Evolutionary conservation across 2,797 vertebrate species (phyloP).

Genomic region (Myotis findleyi): DNA sequence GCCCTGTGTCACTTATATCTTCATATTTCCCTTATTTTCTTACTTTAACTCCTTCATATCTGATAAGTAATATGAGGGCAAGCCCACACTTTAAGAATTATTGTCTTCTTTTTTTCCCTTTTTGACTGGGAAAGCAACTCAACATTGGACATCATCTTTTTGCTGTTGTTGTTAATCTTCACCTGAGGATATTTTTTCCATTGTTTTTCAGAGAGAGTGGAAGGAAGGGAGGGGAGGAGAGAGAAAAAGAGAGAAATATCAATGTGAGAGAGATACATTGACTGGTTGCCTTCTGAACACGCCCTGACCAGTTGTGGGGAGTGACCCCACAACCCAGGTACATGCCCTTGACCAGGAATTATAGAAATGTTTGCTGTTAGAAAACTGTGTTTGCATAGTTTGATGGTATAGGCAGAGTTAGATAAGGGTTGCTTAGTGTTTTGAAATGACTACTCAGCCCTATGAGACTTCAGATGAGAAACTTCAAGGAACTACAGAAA

Average conservation of each 20-base stretch:
- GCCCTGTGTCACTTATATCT: not conserved
- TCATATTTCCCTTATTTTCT: not conserved
- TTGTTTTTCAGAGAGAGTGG: too few species aligned
- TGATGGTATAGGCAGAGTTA: not conserved
- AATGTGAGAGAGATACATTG: not conserved
- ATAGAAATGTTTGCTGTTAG: not conserved
- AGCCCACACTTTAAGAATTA: not conserved
- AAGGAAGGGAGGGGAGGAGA: too few species aligned
- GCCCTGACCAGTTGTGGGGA: not conserved
- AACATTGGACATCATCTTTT: not conserved
- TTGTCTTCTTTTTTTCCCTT: not conserved
- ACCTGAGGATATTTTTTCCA: too few species aligned
- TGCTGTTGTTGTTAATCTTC: too few species aligned
- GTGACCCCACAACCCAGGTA: not conserved
- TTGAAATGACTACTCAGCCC: not conserved
- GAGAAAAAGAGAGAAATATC: not conserved
- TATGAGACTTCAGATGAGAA: not conserved
- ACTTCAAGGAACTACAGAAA: not conserved
- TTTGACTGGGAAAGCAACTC: not conserved
- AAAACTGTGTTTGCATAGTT: not conserved
- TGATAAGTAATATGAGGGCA: not conserved
- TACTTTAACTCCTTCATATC: not conserved
- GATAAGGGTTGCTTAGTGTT: not conserved
- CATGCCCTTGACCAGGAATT: not conserved
- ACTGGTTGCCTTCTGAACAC: not conserved